These are phyloP conservation scores for Macroteleia sp. DNA, from an alignment of 2,888 invertebrate species.

Conservation along the genomic window DNA sequence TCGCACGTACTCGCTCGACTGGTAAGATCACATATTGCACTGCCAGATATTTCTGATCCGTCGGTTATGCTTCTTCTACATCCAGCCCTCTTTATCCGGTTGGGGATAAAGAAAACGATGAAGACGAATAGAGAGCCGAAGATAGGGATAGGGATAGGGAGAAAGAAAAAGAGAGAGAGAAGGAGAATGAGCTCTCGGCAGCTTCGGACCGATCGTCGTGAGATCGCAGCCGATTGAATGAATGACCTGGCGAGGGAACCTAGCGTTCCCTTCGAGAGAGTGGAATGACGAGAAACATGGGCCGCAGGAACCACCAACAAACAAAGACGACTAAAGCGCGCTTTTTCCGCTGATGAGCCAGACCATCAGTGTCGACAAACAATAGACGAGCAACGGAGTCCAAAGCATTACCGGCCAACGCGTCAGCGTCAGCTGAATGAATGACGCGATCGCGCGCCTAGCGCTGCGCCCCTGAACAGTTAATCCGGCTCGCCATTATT, in stretches of 20 bases:
- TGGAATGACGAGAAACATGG: slow-evolving; percentile 58
- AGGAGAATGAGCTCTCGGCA: slow-evolving; percentile 30
- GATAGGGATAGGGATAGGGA: no score
- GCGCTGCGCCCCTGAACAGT: slow-evolving; percentile 4
- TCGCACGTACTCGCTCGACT: slow-evolving; percentile 63
- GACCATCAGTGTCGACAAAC: no score
- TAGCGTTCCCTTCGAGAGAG: slow-evolving; percentile 51
- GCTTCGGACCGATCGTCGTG: slow-evolving; percentile 49
- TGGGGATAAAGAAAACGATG: slow-evolving; percentile 40
- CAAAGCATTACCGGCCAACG: no score
- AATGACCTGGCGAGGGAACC: slow-evolving; percentile 70
- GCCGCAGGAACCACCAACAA: slow-evolving; percentile 25
- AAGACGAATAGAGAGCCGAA: slow-evolving; percentile 9
- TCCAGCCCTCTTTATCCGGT: slow-evolving; percentile 41
- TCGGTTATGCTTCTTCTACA: slow-evolving; percentile 44
- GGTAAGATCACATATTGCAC: slow-evolving; percentile 68
- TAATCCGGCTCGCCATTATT: neutral
- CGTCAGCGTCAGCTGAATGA: slow-evolving; percentile 7
- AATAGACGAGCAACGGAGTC: neutral
- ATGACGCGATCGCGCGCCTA: slow-evolving; percentile 5
- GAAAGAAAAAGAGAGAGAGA: no score
- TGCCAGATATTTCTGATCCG: slow-evolving; percentile 63
- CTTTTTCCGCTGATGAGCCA: no score
- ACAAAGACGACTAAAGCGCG: slow-evolving; percentile 38
- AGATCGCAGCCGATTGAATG: slow-evolving; percentile 70